Evolutionary conservation across 2,113 vertebrate genomes (phyloP).

Genomic region (Pardalotus punctatus): DNA sequence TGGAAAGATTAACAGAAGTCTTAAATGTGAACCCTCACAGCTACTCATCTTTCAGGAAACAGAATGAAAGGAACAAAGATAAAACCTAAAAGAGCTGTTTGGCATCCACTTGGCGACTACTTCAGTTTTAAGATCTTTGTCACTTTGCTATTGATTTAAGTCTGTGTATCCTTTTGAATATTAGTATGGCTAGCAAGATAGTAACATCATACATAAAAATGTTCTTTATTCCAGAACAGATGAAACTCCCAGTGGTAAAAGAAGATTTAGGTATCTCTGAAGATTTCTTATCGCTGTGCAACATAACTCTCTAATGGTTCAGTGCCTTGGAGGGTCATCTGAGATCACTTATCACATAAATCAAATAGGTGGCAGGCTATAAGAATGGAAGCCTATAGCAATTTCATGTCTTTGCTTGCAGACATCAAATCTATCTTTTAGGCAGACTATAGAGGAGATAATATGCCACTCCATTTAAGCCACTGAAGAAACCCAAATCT

Average conservation of each 20-base stretch:
- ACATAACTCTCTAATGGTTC: conserved; percentile 70
- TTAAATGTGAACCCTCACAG: conserved; percentile 24
- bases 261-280: conserved; percentile 72
- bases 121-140: conserved; percentile 52
- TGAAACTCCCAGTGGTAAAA: conserved; percentile 58
- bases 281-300: conserved; percentile 71
- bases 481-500: conserved; percentile 40
- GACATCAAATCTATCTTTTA: conserved; percentile 64
- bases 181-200: conserved; percentile 64
- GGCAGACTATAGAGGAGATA: conserved; percentile 57
- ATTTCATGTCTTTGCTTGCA: conserved; percentile 59
- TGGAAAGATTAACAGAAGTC: conserved; percentile 56
- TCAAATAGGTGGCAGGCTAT: conserved; percentile 62
- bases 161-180: conserved; percentile 67
- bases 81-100: conserved; percentile 33
- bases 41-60: conserved; percentile 39
- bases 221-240: conserved; percentile 59
- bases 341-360: conserved; percentile 72
- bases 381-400: conserved; percentile 57
- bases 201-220: conserved; percentile 65
- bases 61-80: conserved; percentile 55
- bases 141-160: conserved; percentile 58
- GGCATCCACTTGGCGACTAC: conserved; percentile 27
- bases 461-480: conserved; percentile 44
- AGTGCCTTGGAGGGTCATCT: conserved; percentile 66